These are phyloP conservation scores for Parazoanthus atlanticus DNA, from an alignment of 92 coral and sea anemone species.

Conservation along the genomic window DNA sequence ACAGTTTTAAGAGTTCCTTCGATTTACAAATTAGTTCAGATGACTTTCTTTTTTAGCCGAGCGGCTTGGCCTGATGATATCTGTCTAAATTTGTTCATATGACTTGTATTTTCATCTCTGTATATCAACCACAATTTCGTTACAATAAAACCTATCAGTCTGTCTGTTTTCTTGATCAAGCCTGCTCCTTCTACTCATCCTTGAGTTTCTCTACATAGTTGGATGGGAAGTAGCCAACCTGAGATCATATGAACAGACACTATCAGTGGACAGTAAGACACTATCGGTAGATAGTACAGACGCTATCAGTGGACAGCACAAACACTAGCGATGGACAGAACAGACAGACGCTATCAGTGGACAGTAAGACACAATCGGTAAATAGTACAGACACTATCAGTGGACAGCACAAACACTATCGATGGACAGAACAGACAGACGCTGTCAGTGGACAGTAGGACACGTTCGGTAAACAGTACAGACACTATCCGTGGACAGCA, in stretches of 20 bases:
- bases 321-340: not conserved
- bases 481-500: not conserved
- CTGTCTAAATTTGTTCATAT: not conserved
- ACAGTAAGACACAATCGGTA: not conserved
- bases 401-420: not conserved
- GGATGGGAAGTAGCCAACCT: constrained; percentile 96
- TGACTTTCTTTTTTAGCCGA: not conserved
- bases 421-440: not conserved
- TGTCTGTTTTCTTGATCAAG: not conserved
- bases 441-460: not conserved
- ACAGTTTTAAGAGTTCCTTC: not conserved
- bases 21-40: not conserved
- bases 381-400: not conserved
- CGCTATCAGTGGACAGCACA: not conserved
- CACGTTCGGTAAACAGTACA: not conserved
- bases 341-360: not conserved
- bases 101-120: not conserved
- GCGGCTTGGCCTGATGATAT: not conserved
- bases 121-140: not conserved
- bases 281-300: not conserved
- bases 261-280: not conserved
- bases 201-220: constrained; percentile 81
- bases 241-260: not conserved
- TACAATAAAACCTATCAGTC: not conserved
- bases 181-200: constrained; percentile 47